A percentile compares a stretch with the other conserved stretches of the same genome.
Evolutionary conservation across 35 echinoderm and acorn worm species (phyloP).

Genomic region (Hemicentrotus pulcherrimus): DNA sequence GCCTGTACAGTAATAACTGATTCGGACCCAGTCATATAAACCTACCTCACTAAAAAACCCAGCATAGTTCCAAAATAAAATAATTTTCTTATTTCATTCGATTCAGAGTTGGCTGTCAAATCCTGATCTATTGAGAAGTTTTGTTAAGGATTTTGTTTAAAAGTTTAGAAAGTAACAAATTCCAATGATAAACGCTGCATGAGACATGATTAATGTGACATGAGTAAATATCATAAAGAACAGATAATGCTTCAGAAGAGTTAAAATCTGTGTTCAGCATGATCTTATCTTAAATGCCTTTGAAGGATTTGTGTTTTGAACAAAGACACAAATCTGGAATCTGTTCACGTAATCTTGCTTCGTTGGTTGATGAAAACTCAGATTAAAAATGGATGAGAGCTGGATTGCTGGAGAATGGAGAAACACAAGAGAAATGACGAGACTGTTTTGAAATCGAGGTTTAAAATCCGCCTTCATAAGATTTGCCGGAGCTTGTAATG

Average conservation of each 20-base stretch:
- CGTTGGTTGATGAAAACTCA: not conserved
- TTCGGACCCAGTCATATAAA: too few species aligned
- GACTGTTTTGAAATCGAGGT: not conserved
- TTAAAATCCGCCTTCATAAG: not conserved
- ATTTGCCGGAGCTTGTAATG: not conserved
- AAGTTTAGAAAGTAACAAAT: not conserved
- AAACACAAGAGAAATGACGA: not conserved
- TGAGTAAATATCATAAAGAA: not conserved
- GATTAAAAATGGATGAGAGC: not conserved
- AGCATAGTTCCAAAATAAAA: too few species aligned
- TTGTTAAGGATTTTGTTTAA: too few species aligned
- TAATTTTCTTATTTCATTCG: too few species aligned
- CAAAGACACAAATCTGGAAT: not conserved
- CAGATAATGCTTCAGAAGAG: not conserved
- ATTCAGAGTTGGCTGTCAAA: too few species aligned
- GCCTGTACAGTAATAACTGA: too few species aligned
- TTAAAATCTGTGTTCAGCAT: not conserved
- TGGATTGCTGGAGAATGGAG: not conserved
- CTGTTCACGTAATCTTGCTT: not conserved
- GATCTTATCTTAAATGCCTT: not conserved
- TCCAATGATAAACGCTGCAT: not conserved
- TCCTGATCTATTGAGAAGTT: too few species aligned
- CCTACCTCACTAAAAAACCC: too few species aligned
- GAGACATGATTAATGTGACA: not conserved
- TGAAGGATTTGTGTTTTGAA: not conserved